Base-by-base conservation (phyloP, 2,797 vertebrate genomes). In the Champsocephalus gunnari region DNA sequence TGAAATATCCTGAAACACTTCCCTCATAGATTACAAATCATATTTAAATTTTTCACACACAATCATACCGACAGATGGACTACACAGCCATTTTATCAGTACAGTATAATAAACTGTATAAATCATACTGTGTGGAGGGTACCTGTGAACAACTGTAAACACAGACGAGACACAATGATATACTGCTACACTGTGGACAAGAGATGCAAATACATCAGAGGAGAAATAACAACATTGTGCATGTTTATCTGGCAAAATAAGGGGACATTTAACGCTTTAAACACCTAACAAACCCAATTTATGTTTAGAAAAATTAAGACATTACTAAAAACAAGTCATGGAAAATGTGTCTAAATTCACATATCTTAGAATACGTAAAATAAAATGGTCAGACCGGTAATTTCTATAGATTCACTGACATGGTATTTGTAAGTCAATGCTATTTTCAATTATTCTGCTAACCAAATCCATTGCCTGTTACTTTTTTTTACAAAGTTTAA, bases 141-240 rank as follows among this genome's bases (percentile, higher is more conserved):
- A 66, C 58, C 66, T 66, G 57, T 34, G 60, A 66, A 51, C 19
- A 0, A n/a, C 11, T 47, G 60, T 51, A 59, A 78, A 81, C 74
- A 64, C 58, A 41, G n/a, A 7, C 9, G 13, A 44, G 21, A 71
- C 9, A 70, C 28, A 19, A 70, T 28, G 83, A 66, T 78, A 79
- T 60, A 75, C 87, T 85, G 87, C 90, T 91, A 72, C 90, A 28
- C 16, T 13, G 75, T 69, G 91, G 89, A 71, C 69, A 70, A 65
- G 3, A 3, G 0, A n/a, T 75, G 86, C 21, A 89, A 78, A 17
- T 76, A 80, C 88, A 87, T 82, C 62, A 77, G 53, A 68, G 21
- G 32, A 24, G 50, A 14, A 34, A 47, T 45, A 5, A 32, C 56
- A 88, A 61, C 75, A 83, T 58, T 17, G 11, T 3, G 9, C 2